Percentiles rank a stretch among this genome's conserved stretches.
Conservation (phyloP, 2,113 vertebrate species). For the Tetraodon nigroviridis region DNA sequence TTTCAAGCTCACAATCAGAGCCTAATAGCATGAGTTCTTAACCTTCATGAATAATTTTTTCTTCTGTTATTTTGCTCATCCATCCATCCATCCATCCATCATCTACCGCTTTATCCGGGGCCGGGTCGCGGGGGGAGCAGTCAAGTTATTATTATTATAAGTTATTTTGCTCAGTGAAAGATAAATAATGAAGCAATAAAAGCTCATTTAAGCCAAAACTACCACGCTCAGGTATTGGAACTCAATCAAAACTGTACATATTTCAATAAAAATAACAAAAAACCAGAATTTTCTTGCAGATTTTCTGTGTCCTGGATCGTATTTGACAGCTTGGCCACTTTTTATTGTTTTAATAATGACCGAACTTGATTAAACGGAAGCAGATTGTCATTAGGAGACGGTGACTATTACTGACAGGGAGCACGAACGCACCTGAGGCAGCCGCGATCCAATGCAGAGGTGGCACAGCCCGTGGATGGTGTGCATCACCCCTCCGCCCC, state of each 20-base stretch:
- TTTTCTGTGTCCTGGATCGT: neutral
- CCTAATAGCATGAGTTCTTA: neutral
- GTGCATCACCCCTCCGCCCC: slow-evolving; percentile 76
- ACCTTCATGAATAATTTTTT: neutral
- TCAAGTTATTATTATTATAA: too few species aligned
- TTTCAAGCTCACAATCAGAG: neutral
- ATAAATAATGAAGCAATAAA: slow-evolving; percentile 45
- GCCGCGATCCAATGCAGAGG: slow-evolving; percentile 84
- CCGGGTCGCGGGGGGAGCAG: too few species aligned
- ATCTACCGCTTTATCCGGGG: too few species aligned
- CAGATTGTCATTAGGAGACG: neutral
- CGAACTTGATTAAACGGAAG: neutral
- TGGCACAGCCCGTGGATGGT: slow-evolving; percentile 85
- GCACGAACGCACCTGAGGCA: slow-evolving; percentile 79
- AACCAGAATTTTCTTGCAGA: neutral
- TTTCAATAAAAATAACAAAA: neutral
- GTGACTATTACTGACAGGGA: neutral
- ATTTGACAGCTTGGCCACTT: neutral
- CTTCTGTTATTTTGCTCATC: neutral
- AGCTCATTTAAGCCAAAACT: slow-evolving; percentile 12
- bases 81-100: too few species aligned
- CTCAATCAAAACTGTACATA: neutral
- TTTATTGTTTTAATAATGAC: neutral
- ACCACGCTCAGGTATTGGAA: neutral
- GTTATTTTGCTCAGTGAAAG: neutral